A percentile compares a stretch with the other conserved stretches of the same genome.
Evolutionary conservation across 2,888 invertebrate genomes (phyloP).

Genomic region (Dromius quadrimaculatus): DNA sequence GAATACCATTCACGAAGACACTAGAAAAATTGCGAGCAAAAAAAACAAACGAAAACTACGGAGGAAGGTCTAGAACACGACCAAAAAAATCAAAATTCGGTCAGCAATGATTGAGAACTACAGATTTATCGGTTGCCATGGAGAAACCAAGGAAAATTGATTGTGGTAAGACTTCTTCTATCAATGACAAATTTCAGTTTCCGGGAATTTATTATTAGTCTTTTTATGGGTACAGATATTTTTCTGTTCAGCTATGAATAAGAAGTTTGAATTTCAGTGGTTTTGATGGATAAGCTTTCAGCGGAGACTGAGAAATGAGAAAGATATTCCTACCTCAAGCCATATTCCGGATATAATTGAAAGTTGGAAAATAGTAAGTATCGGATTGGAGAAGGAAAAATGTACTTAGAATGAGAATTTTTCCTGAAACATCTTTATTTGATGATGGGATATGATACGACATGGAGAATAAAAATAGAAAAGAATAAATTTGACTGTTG

Average conservation of each 20-base stretch:
- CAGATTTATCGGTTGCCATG: slow-evolving; percentile 37
- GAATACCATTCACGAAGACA: slow-evolving; percentile 25
- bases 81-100: slow-evolving; percentile 28
- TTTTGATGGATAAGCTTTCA: slow-evolving; percentile 44
- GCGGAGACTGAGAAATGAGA: slow-evolving; percentile 4
- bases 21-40: slow-evolving; percentile 3
- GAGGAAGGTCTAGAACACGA: background rate
- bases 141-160: slow-evolving; percentile 28
- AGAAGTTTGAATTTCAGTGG: slow-evolving; percentile 34
- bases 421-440: slow-evolving; percentile 11
- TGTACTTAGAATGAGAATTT: background rate
- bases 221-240: slow-evolving; percentile 44
- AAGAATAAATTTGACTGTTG: no score
- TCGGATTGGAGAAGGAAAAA: no score
- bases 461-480: background rate
- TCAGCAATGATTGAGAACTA: slow-evolving; percentile 15
- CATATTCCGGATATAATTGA: no score
- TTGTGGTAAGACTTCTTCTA: slow-evolving; percentile 31
- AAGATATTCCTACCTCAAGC: no score
- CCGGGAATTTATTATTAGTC: slow-evolving; percentile 34
- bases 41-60: slow-evolving; percentile 20
- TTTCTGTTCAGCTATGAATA: slow-evolving; percentile 41
- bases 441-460: background rate
- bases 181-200: slow-evolving; percentile 49
- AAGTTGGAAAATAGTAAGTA: no score